These are phyloP conservation scores for Drosophila varians DNA, from an alignment of 1,140 invertebrate genomes.

Conservation along the genomic window DNA sequence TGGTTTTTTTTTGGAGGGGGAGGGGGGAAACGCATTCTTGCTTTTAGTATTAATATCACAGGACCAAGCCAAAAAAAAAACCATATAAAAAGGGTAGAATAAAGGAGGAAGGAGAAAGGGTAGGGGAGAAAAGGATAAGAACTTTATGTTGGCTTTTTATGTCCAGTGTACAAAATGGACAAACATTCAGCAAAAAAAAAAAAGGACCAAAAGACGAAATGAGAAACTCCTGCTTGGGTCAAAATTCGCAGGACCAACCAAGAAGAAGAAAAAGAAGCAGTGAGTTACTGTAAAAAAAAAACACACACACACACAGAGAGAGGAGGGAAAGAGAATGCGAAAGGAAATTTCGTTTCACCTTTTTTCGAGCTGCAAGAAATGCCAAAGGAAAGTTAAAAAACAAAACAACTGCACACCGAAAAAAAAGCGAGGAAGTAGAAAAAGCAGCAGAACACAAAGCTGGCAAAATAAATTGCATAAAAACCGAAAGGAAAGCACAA, in stretches of 20 bases:
- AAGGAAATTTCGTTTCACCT: constrained; percentile 51
- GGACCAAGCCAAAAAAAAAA: constrained; percentile 6
- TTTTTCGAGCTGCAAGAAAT: constrained; percentile 49
- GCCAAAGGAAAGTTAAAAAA: constrained; percentile 33
- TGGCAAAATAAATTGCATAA: constrained; percentile 66
- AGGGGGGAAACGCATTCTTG: constrained; percentile 39
- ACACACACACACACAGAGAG: not conserved
- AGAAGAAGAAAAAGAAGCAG: constrained; percentile 5
- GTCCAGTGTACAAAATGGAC: constrained; percentile 46
- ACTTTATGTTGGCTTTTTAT: constrained; percentile 53
- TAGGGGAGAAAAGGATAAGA: constrained; percentile 22
- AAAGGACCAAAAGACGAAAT: constrained; percentile 16
- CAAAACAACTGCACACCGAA: constrained; percentile 10
- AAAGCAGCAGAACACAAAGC: constrained; percentile 45
- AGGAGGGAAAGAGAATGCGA: constrained; percentile 27
- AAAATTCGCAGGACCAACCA: constrained; percentile 26
- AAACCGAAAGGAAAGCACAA: constrained; percentile 15
- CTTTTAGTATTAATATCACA: constrained; percentile 49
- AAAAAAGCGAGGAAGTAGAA: constrained; percentile 22
- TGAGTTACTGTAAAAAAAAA: constrained; percentile 19
- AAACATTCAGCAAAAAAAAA: constrained; percentile 10
- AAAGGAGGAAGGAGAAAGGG: constrained; percentile 2
- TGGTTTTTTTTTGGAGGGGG: constrained; percentile 6
- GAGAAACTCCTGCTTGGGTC: constrained; percentile 35
- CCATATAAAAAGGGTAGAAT: constrained; percentile 19